Evolutionary conservation across 2,888 invertebrate genomes (phyloP).

Genomic region (Thelaira solivaga): DNA sequence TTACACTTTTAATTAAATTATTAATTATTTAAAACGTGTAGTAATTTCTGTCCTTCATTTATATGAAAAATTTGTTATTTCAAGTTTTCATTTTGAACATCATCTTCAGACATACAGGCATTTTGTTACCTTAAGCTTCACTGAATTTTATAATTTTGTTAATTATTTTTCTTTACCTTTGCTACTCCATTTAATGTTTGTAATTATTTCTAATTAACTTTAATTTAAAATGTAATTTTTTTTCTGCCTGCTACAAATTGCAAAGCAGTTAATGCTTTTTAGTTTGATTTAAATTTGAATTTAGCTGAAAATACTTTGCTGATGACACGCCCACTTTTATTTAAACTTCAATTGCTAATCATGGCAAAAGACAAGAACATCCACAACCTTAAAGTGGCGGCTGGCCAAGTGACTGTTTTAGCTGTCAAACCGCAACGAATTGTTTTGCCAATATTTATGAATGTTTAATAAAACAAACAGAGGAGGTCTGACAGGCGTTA

Average conservation of each 20-base stretch:
- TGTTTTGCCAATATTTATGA: slow-evolving; percentile 50
- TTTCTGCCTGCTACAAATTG: not conserved
- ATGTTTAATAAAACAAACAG: slow-evolving; percentile 68
- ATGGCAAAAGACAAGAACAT: not conserved
- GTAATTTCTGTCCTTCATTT: no score
- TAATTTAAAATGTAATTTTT: not conserved
- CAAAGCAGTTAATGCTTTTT: not conserved
- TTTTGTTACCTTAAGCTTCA: no score
- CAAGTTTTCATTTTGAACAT: no score
- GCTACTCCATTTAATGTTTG: no score
- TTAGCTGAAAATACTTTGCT: slow-evolving; percentile 39
- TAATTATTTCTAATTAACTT: no score
- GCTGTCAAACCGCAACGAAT: slow-evolving; percentile 33
- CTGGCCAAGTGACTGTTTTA: not conserved
- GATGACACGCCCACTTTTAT: slow-evolving; percentile 44
- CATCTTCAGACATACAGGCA: no score
- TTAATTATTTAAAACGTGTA: no score
- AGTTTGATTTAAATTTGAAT: slow-evolving; percentile 55
- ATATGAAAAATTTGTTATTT: no score
- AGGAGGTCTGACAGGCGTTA: slow-evolving; percentile 73
- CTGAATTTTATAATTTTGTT: no score
- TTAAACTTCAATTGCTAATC: slow-evolving; percentile 37
- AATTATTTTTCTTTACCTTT: no score
- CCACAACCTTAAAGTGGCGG: not conserved
- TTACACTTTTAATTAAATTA: no score